A percentile compares a stretch with the other conserved stretches of the same genome.
These are phyloP conservation scores for Podarcis muralis DNA, from an alignment of 2,113 vertebrate species.

Conservation along the genomic window DNA sequence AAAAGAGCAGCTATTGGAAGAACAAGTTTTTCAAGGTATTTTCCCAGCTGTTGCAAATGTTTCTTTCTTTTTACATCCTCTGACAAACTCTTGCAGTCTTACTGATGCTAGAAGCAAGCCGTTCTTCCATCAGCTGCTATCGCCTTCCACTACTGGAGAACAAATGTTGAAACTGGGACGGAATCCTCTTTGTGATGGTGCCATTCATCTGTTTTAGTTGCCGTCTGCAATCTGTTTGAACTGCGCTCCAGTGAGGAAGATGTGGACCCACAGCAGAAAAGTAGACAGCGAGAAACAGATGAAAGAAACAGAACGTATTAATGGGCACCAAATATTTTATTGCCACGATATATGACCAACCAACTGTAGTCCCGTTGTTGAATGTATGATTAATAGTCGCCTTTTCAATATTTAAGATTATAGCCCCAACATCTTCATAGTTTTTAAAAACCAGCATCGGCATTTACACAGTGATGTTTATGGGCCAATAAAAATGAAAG, in stretches of 20 bases:
- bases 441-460: conserved; percentile 29
- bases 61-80: not conserved
- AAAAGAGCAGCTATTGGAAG: no score
- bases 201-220: not conserved
- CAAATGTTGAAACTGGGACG: not conserved
- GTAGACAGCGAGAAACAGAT: not conserved
- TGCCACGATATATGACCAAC: conserved; percentile 13
- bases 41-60: no score
- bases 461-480: conserved; percentile 62
- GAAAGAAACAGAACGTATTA: not conserved
- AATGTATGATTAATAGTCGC: conserved; percentile 1
- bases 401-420: conserved; percentile 53
- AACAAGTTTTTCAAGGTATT: not conserved
- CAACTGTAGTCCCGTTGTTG: conserved; percentile 10
- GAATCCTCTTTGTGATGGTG: not conserved
- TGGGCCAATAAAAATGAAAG: conserved; percentile 63
- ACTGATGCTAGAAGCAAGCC: not conserved
- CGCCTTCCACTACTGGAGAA: not conserved
- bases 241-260: not conserved
- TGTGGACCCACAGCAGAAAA: not conserved
- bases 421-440: not conserved
- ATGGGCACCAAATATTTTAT: conserved; percentile 23
- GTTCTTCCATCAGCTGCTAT: not conserved
- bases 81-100: not conserved
- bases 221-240: not conserved